A percentile compares a stretch with the other conserved stretches of the same genome.
Evolutionary conservation across 2,888 invertebrate genomes (phyloP).

Genomic region (Phoronis australis): DNA sequence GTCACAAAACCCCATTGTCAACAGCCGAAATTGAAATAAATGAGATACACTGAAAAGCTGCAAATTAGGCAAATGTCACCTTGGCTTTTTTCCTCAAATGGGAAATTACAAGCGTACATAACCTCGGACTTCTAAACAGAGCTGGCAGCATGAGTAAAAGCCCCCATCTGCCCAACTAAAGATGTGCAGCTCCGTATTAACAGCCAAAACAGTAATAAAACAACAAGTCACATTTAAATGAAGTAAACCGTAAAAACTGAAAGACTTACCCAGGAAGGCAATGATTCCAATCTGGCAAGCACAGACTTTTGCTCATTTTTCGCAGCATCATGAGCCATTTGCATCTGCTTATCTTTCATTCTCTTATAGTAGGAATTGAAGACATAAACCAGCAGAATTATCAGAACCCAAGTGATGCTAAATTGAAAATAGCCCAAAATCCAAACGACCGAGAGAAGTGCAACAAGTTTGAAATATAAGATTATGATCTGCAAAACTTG

Average conservation of each 20-base stretch:
- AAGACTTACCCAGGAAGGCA: slow-evolving; percentile 83
- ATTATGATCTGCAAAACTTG: slow-evolving; percentile 32
- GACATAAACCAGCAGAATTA: slow-evolving; percentile 73
- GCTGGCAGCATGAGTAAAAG: no score
- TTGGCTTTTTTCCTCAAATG: no score
- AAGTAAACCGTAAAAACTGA: not conserved
- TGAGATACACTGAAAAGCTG: not conserved
- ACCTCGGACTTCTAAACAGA: no score
- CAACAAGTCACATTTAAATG: no score
- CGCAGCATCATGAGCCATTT: slow-evolving; percentile 57
- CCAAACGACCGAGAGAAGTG: slow-evolving; percentile 40
- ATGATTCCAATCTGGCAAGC: slow-evolving; percentile 77
- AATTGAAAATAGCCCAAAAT: slow-evolving; percentile 53
- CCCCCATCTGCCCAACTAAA: no score
- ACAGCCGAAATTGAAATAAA: not conserved
- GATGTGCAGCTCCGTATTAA: no score
- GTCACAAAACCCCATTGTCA: no score
- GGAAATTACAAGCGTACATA: no score
- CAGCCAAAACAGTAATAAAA: no score
- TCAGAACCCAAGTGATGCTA: slow-evolving; percentile 82
- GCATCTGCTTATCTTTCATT: slow-evolving; percentile 72
- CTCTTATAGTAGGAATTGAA: slow-evolving; percentile 53
- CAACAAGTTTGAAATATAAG: slow-evolving; percentile 43
- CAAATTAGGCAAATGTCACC: no score
- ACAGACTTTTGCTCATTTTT: slow-evolving; percentile 81